Base-by-base conservation (phyloP, 2,113 vertebrate species). In the Actenoides lindsayi region DNA sequence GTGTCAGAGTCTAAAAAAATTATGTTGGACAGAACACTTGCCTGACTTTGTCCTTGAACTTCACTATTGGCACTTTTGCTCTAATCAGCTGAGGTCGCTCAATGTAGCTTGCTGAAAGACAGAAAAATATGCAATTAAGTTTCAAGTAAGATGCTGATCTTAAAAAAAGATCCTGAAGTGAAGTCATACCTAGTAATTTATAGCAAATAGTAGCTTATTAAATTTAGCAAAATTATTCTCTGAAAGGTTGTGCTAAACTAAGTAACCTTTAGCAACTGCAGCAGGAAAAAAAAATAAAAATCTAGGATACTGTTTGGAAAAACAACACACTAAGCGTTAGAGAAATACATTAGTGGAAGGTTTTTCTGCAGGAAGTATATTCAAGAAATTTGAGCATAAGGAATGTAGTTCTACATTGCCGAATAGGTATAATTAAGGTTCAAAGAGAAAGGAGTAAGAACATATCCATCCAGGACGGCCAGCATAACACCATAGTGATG, bases 21-120 rank as follows among this genome's bases (percentile, higher is more conserved):
- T 2, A 20, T 21, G 17, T 35, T 85, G 18, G 92, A 31, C 46
- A 75, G 35, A 79, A 53, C 86, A 98, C 98, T 97, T 98, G 99
- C 99, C 99, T 99, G 98, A 98, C 97, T 99, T 98, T 99, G 97
- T 99, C 98, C 98, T 97, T 99, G 98, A 99, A 99, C 96, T 98
- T 99, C 87, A 98, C 98, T 97, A 99, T 99, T 80, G 99, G 99
- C 97, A 99, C 99, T 99, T 99, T 99, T 91, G 99, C 99, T 97
- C 98, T 98, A 96, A 99, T 99, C 96, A 99, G 98, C 90, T 98
- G 98, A 98, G 98, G 98, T 98, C 97, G 98, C 76, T 99, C 98
- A 87, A 99, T 98, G 96, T 99, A 99, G 35, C 96, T 98, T 98
- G 97, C 95, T 97, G 93, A 97, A 96, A 91, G 6, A 10, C 35